A percentile compares a stretch with the other conserved stretches of the same genome.
phyloP scores from a whole-genome alignment of 2,888 invertebrate species.

The Mythimna lalbum region DNA sequence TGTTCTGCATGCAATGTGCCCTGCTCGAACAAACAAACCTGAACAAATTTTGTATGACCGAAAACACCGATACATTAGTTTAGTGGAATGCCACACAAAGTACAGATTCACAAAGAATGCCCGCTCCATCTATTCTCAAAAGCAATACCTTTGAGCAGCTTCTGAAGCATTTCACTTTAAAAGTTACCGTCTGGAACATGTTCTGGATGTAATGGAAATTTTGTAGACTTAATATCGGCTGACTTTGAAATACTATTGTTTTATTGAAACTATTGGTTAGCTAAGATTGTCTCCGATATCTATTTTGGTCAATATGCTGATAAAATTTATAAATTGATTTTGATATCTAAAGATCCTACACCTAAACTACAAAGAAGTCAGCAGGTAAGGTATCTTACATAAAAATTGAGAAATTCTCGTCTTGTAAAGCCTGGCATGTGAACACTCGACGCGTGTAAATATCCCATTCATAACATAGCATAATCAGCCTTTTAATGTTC shows the following conservation, averaged over 20 bases:
- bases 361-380: too few species aligned
- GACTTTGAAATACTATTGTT: conserved; percentile 1
- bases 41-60: not conserved
- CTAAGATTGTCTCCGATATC: not conserved
- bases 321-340: not conserved
- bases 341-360: too few species aligned
- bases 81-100: conserved; percentile 33
- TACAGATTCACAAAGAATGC: conserved; percentile 39
- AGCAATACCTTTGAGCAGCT: conserved; percentile 40
- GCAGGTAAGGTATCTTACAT: too few species aligned
- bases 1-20: too few species aligned
- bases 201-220: conserved; percentile 20
- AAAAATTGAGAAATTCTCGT: too few species aligned
- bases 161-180: conserved; percentile 28
- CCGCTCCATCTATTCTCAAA: conserved; percentile 6
- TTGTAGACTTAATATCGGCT: conserved; percentile 5
- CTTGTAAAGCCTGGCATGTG: too few species aligned
- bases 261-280: not conserved
- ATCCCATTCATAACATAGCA: too few species aligned
- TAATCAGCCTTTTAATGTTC: too few species aligned
- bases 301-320: not conserved
- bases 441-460: too few species aligned
- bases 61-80: conserved; percentile 17
- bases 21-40: too few species aligned
- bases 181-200: conserved; percentile 31